Base-by-base conservation (phyloP, 2,888 invertebrate species). In the Drosophila melanocephala region DNA sequence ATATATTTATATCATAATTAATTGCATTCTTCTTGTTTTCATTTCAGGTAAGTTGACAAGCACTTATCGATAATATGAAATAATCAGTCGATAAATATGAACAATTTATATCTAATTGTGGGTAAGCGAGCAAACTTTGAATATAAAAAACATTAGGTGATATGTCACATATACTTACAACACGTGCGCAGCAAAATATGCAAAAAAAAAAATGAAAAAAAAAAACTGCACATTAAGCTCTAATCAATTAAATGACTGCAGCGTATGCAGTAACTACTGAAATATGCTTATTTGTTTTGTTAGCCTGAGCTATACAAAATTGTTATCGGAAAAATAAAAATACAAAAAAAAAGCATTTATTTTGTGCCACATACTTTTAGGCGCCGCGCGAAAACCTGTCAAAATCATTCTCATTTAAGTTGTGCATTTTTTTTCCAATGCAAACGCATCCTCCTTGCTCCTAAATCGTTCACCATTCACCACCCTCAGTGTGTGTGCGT, bases 1-100 rank as follows among this genome's bases (percentile, higher is more conserved):
- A 39, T 28, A 55, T 26, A 37, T n/a, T 16, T n/a, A 52, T 28
- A 22, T 53, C 30, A 28, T 26, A 37, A 28, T 42, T 72, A 53
- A 66, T 68, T 3, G 0, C 6, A 37, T 26, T 35, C 28, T 55
- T 68, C 42, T 73, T 32, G 50, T 32, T 42, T 55, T 59, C 44
- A 72, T 86, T 80, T 66, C 66, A 89, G 88, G 88, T 89, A 89
- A 89, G 88, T 88, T 79, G 51, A 66, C 58, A 44, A 55, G 5
- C 14, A 37, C 47, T 56, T 14, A 22, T 39, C 37, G 19, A 35
- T 42, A 26, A 47, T 26, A 47, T 47, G 22, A 47, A 47, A 16
- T 47, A 26, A 26, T 22, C 28, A 50, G 30, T 53, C 30, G 42
- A 63, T 56, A 56, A 61, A 44, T 32, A 42, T 22, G 6, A n/a